Percentiles rank a stretch among this genome's conserved stretches.
Evolutionary conservation across 2,888 invertebrate species (phyloP).

Genomic region (Leuctra nigra): DNA sequence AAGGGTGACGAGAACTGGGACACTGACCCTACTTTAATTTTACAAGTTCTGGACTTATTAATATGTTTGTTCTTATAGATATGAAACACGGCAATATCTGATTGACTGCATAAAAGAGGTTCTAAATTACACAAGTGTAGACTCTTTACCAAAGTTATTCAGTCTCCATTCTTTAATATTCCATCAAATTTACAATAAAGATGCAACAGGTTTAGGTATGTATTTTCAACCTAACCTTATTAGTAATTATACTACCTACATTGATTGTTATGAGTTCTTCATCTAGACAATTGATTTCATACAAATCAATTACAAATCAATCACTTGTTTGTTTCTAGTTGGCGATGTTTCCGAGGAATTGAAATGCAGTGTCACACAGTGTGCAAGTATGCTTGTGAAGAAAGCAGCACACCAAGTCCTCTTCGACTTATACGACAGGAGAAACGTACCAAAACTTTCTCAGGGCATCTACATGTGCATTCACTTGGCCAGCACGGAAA

Average conservation of each 20-base stretch:
- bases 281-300: too few relatives aligned
- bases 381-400: conserved; percentile 47
- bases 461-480: conserved; percentile 58
- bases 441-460: conserved; percentile 53
- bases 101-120: conserved; percentile 46
- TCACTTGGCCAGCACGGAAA: conserved; percentile 59
- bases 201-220: conserved; percentile 46
- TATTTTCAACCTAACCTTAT: too few relatives aligned
- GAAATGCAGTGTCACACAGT: conserved; percentile 50
- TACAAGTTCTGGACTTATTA: too few relatives aligned
- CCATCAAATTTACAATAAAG: conserved; percentile 49
- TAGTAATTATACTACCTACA: too few relatives aligned
- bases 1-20: too few relatives aligned
- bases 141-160: conserved; percentile 46
- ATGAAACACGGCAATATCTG: conserved; percentile 45
- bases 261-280: too few relatives aligned
- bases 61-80: conserved; percentile 36
- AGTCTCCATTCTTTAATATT: conserved; percentile 50
- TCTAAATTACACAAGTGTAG: conserved; percentile 45
- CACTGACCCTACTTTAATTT: too few relatives aligned
- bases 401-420: conserved; percentile 46
- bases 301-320: too few relatives aligned
- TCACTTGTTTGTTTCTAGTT: conserved; percentile 43
- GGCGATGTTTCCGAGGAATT: conserved; percentile 55
- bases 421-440: conserved; percentile 48